Base-by-base conservation (phyloP, 2,888 invertebrate genomes). In the Lasioglossum zephyrum region DNA sequence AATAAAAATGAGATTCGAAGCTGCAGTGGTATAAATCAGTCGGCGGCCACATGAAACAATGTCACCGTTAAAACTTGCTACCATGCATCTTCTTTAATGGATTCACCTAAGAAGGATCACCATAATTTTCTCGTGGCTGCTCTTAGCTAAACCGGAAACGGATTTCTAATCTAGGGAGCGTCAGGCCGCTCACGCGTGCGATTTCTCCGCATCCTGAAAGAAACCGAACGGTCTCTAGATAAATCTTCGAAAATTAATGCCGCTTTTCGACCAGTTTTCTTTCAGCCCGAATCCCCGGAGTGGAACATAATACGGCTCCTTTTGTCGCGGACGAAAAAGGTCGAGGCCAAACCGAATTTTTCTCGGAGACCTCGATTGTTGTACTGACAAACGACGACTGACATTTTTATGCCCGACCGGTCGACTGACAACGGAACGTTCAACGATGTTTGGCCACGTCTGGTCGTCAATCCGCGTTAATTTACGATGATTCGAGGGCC, bases 401-500 rank as follows among this genome's bases (percentile, higher is more conserved):
- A 91, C 91, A 92, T 92, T 93, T 94, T 94, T 94, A 94, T 89
- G 91, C 82, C 79, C 84, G 79, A n/a, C 76, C 82, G 73, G 75
- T 76, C 87, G 81, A 90, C 91, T 89, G 91, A 90, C 90, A 91
- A 86, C 82, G 87, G 81, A 44, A 88, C 41, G 47, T 75, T 66
- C 84, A 22, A 74, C 87, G 90, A 88, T 81, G 84, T 88, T 85
- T 81, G 89, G 80, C 81, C 86, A 81, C 84, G 92, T 92, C 89
- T 77, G 88, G 81, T 90, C 90, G 92, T 93, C 93, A 86, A 82
- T 93, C 86, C 80, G 86, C 93, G 88, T 87, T 87, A 90, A 94
- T 94, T 94, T 94, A 94, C 92, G 94, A 93, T 93, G 92, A 94
- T 94, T 93, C 92, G 91, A 82, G 91, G 78, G 83, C 82, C 92